Base-by-base conservation (phyloP, 2,113 vertebrate species). In the Hippolais icterina region DNA sequence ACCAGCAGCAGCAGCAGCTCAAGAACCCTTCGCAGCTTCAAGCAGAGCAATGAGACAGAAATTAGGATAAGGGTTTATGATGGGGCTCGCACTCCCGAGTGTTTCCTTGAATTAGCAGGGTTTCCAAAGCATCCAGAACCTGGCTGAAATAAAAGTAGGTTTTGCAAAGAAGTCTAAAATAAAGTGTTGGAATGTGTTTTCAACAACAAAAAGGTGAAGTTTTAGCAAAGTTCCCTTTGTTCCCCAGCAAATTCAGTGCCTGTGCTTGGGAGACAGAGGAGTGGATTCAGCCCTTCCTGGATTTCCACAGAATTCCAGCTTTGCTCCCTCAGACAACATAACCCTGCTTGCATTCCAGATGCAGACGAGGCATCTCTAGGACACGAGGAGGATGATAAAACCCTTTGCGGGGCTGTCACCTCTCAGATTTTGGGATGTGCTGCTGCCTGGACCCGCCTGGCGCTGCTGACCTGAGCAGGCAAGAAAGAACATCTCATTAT, bases 221-320 rank as follows among this genome's bases (percentile, higher is more conserved):
- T 63, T 74, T 37, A 66, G 25, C 42, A 23, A 13, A 2, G 0
- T 8, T 79, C 57, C 12, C 35, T 86, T 63, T 35, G 6, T 23
- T 17, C 1, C 12, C 41, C 18, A 12, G 1, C 4, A 47, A 47
- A 47, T 3, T 7, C 0, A 0, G 4, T 24, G 8, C 7, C 4
- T 12, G 12, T 28, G 15, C n/a, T 33, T 11, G 41, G 12, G 49
- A n/a, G 41, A 11, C 17, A 20, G 37, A 52, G n/a, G 50, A 79
- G 65, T 0, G 8, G 23, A 41, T 57, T 28, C n/a, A 46, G 21
- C 41, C 21, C 7, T 11, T 47, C n/a, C 52, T 50, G 31, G 41
- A 47, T 21, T 41, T 24, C 12, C 22, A 54, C 24, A 52, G n/a
- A 46, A 75, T 37, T 9, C 23, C 50, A 63, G 41, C 6, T 63